Conservation (phyloP, 2,113 vertebrate species). For the Astatoreochromis straeleni region DNA sequence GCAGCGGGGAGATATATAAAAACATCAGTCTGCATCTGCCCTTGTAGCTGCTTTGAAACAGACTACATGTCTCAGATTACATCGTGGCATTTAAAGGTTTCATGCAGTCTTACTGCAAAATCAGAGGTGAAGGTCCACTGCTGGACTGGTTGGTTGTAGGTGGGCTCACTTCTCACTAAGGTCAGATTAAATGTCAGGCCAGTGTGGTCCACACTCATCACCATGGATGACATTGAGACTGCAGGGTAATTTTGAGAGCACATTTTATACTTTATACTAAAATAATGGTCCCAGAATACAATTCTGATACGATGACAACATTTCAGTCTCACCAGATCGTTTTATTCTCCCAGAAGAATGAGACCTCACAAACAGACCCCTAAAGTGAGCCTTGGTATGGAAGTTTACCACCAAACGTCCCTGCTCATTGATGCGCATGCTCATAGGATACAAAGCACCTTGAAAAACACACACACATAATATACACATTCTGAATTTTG, state of each 20-base stretch:
- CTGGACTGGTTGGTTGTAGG: slow-evolving; percentile 84
- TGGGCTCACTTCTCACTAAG: slow-evolving; percentile 80
- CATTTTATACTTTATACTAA: not conserved
- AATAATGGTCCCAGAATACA: not conserved
- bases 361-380: slow-evolving; percentile 84
- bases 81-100: not conserved
- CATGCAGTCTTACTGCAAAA: slow-evolving; percentile 78
- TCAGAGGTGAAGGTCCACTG: slow-evolving; percentile 92
- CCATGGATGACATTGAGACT: slow-evolving; percentile 73
- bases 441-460: slow-evolving; percentile 91
- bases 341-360: slow-evolving; percentile 59
- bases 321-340: slow-evolving; percentile 67
- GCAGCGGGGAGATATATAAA: not conserved
- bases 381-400: slow-evolving; percentile 87
- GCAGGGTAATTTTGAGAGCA: slow-evolving; percentile 49
- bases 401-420: slow-evolving; percentile 91
- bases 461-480: not conserved
- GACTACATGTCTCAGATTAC: not conserved
- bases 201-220: slow-evolving; percentile 81
- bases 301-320: not conserved
- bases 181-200: slow-evolving; percentile 86
- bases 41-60: not conserved
- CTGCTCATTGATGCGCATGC: slow-evolving; percentile 88
- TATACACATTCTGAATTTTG: not conserved
- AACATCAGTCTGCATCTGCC: not conserved